A percentile compares a stretch with the other conserved stretches of the same genome.
These are phyloP conservation scores for Oostethus manadensis DNA, from an alignment of 2,113 vertebrate species.

Conservation along the genomic window DNA sequence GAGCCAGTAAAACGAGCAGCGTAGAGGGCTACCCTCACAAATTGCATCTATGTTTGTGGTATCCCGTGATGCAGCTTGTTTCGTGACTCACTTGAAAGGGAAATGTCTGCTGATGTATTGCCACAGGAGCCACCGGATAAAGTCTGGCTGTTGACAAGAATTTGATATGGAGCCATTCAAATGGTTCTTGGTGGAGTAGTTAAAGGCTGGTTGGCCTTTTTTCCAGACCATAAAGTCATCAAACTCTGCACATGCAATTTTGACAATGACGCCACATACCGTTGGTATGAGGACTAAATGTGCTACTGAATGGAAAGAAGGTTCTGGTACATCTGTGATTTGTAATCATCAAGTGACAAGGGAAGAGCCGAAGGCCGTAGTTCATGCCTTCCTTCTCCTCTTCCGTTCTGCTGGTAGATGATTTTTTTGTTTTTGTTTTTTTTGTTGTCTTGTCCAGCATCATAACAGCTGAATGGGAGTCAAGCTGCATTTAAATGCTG, in stretches of 20 bases:
- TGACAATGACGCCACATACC: constrained; percentile 28
- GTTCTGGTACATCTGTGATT: constrained; percentile 35
- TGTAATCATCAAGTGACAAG: constrained; percentile 43
- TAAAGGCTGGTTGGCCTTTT: constrained; percentile 12
- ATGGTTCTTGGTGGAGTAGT: constrained; percentile 24
- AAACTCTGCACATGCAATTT: constrained; percentile 34
- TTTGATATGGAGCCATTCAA: constrained; percentile 27
- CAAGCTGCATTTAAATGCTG: too few species aligned
- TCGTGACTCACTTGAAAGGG: constrained; percentile 34
- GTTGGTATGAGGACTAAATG: constrained; percentile 9
- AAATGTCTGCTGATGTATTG: constrained; percentile 29
- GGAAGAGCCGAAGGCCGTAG: constrained; percentile 45
- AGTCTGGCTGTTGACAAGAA: constrained; percentile 21
- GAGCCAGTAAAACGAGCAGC: not conserved
- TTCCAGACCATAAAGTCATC: constrained; percentile 11
- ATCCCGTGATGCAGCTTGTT: constrained; percentile 22
- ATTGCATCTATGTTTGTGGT: not conserved
- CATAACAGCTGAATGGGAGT: too few species aligned
- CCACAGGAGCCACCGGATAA: constrained; percentile 22
- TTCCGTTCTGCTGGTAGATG: constrained; percentile 35
- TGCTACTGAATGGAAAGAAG: constrained; percentile 48
- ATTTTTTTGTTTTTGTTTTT: too few species aligned
- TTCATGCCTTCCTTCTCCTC: constrained; percentile 30
- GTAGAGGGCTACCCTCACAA: not conserved
- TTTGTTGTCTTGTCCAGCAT: too few species aligned